phyloP scores from a whole-genome alignment of 2,797 vertebrate genomes.

The Gallinago nigripennis region DNA sequence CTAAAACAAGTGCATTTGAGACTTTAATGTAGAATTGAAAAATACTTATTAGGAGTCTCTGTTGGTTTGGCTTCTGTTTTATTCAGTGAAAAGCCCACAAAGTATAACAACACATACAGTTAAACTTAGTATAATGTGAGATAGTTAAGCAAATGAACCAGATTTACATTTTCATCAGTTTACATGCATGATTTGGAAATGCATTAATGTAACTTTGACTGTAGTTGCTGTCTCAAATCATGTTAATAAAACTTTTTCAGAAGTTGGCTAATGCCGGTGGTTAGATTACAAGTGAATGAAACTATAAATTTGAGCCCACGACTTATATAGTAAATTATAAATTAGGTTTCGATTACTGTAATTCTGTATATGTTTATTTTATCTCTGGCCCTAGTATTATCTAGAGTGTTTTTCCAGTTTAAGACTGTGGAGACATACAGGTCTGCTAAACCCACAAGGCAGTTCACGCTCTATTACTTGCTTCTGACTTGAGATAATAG shows the following conservation, averaged over 20 bases:
- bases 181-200: background rate
- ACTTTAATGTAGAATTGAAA: background rate
- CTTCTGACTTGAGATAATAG: background rate
- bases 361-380: background rate
- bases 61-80: background rate
- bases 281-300: background rate
- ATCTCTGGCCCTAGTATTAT: constrained; percentile 21
- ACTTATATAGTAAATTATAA: background rate
- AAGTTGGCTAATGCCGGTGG: background rate
- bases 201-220: background rate
- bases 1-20: background rate
- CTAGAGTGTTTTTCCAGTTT: constrained; percentile 29
- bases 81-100: background rate
- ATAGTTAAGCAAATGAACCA: background rate
- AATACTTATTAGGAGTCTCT: background rate
- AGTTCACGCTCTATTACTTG: constrained; percentile 22
- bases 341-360: background rate
- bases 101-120: background rate
- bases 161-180: background rate
- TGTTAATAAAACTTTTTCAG: background rate
- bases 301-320: background rate
- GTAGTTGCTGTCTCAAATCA: background rate
- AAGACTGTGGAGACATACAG: background rate
- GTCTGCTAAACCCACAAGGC: constrained; percentile 28
- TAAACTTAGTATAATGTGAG: background rate